phyloP scores from a whole-genome alignment of 2,113 vertebrate genomes.

The Anas platyrhynchos region DNA sequence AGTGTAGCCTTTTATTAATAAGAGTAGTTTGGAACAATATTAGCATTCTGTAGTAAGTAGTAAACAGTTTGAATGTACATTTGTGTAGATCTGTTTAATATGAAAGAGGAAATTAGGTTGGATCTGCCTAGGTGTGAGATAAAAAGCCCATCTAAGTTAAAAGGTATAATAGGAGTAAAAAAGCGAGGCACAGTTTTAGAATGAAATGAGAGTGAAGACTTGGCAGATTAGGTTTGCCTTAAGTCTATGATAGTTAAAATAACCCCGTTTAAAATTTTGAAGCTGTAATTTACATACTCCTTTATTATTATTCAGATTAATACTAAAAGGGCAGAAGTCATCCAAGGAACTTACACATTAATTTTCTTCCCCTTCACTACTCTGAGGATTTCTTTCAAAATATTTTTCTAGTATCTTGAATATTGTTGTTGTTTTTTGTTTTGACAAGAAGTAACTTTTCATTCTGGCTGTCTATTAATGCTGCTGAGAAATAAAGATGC shows the following conservation, averaged over 20 bases:
- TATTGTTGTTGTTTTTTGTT: slow-evolving; percentile 76
- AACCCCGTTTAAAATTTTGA: slow-evolving; percentile 65
- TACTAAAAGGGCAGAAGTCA: slow-evolving; percentile 63
- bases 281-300: slow-evolving; percentile 72
- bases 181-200: slow-evolving; percentile 24
- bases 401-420: slow-evolving; percentile 51
- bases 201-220: slow-evolving; percentile 16
- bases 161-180: slow-evolving; percentile 17
- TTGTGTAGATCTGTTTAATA: not conserved
- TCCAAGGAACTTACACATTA: slow-evolving; percentile 27
- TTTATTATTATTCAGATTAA: slow-evolving; percentile 76
- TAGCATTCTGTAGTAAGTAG: not conserved
- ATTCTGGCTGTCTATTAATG: slow-evolving; percentile 71
- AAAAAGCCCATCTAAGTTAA: slow-evolving; percentile 45
- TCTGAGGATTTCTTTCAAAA: slow-evolving; percentile 59
- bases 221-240: slow-evolving; percentile 47
- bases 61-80: not conserved
- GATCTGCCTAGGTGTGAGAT: slow-evolving; percentile 48
- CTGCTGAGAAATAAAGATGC: slow-evolving; percentile 80
- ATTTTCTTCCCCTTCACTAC: slow-evolving; percentile 59
- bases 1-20: slow-evolving; percentile 3
- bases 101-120: not conserved
- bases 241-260: slow-evolving; percentile 54
- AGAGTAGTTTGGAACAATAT: slow-evolving; percentile 23
- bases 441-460: slow-evolving; percentile 75